A percentile compares a stretch with the other conserved stretches of the same genome.
Conservation (phyloP, 1,140 invertebrate genomes). For the Pinna nobilis region DNA sequence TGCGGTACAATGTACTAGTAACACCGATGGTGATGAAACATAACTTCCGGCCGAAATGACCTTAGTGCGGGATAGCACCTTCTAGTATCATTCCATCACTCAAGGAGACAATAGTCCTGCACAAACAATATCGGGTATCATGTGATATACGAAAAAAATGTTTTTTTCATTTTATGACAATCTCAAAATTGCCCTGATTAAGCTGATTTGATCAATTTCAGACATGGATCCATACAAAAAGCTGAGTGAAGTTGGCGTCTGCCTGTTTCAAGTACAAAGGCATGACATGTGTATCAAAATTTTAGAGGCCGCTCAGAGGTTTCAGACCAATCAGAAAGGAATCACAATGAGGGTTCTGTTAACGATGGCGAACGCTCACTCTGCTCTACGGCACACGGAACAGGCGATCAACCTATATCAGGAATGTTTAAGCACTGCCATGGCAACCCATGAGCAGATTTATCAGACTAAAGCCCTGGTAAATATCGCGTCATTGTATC, state of each 20-base stretch:
- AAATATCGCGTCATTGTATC: constrained; percentile 68
- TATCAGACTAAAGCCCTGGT: constrained; percentile 72
- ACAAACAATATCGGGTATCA: background rate
- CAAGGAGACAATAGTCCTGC: background rate
- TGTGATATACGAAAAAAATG: background rate
- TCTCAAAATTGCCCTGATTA: too few relatives aligned
- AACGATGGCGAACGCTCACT: constrained; percentile 69
- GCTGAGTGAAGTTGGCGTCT: constrained; percentile 69
- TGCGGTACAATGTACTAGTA: too few relatives aligned
- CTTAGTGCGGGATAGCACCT: too few relatives aligned
- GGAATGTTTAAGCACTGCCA: constrained; percentile 63
- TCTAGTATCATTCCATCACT: too few relatives aligned
- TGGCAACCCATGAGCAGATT: constrained; percentile 66
- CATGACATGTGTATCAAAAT: constrained; percentile 66
- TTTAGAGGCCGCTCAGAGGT: constrained; percentile 63
- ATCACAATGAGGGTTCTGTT: constrained; percentile 69
- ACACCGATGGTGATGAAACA: too few relatives aligned
- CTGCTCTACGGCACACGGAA: constrained; percentile 57
- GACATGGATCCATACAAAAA: constrained; percentile 71
- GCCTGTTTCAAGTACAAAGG: constrained; percentile 60
- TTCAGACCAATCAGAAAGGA: constrained; percentile 71
- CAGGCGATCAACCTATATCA: constrained; percentile 66
- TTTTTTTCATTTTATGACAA: background rate
- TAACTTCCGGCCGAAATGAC: too few relatives aligned
- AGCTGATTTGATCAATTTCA: constrained; percentile 42